Percentiles rank a stretch among this genome's conserved stretches.
Conservation (phyloP, 2,113 vertebrate genomes). For the Anas platyrhynchos region DNA sequence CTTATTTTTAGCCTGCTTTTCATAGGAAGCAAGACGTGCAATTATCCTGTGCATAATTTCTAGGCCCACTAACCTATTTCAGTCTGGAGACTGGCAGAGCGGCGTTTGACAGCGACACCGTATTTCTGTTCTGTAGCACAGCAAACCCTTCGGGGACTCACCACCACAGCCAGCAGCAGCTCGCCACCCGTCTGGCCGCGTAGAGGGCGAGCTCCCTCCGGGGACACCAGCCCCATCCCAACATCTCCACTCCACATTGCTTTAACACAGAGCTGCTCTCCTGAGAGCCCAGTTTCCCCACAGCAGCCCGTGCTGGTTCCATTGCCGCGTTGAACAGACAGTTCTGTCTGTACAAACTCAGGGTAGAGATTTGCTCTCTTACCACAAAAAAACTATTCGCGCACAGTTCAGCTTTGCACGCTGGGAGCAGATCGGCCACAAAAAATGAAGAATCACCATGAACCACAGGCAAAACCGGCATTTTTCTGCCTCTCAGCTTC, state of each 20-base stretch:
- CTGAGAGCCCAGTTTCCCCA: fast-evolving
- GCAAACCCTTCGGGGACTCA: not conserved
- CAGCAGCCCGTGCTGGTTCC: fast-evolving
- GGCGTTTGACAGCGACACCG: not conserved
- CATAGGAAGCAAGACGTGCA: constrained; percentile 34
- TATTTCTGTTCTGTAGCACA: not conserved
- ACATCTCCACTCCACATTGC: fast-evolving
- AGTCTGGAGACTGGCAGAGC: not conserved
- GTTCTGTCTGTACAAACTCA: not conserved
- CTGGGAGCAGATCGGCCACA: not conserved
- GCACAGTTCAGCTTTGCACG: not conserved
- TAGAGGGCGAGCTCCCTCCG: fast-evolving
- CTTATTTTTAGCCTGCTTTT: constrained; percentile 53
- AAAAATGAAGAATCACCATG: not conserved
- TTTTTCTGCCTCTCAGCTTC: not conserved
- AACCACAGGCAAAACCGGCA: not conserved
- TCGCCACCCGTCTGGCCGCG: not conserved
- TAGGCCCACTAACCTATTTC: constrained; percentile 60
- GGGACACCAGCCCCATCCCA: not conserved
- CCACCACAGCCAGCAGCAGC: not conserved
- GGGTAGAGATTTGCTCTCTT: not conserved
- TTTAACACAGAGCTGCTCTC: fast-evolving
- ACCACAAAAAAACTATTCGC: not conserved
- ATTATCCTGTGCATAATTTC: constrained; percentile 40
- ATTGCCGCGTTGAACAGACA: not conserved